Percentiles rank a stretch among this genome's conserved stretches.
Evolutionary conservation across 2,797 vertebrate genomes (phyloP).

Genomic region (Galaxias olidus): DNA sequence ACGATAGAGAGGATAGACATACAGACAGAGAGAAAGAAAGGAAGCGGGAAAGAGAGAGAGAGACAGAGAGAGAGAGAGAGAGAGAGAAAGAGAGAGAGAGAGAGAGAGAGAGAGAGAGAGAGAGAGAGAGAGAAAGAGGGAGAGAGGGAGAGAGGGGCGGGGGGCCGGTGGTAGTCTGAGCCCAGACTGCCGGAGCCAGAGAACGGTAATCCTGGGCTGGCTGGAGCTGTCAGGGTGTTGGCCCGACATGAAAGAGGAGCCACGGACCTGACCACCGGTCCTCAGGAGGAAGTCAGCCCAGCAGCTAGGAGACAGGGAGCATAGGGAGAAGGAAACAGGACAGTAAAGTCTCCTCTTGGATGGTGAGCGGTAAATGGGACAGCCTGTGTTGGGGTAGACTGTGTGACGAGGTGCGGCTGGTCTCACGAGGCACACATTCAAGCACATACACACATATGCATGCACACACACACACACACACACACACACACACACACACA

Average conservation of each 20-base stretch:
- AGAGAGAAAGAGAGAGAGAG: not conserved
- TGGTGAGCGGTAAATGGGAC: too few relatives aligned
- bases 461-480: not conserved
- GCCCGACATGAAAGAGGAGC: slow-evolving; percentile 44
- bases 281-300: slow-evolving; percentile 25
- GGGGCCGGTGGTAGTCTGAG: not conserved
- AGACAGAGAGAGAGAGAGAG: too few relatives aligned
- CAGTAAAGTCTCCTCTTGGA: too few relatives aligned
- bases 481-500: not conserved
- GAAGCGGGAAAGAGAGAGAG: too few relatives aligned
- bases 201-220: slow-evolving; percentile 17
- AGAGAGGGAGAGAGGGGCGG: not conserved
- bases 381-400: too few relatives aligned
- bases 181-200: slow-evolving; percentile 6
- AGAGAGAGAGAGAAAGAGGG: not conserved
- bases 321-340: too few relatives aligned
- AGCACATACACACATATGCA: not conserved
- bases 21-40: not conserved
- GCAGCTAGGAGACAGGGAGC: slow-evolving; percentile 21
- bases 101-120: not conserved
- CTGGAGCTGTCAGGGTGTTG: slow-evolving; percentile 43
- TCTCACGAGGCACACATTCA: not conserved
- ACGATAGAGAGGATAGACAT: not conserved
- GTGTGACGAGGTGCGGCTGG: too few relatives aligned
- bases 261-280: slow-evolving; percentile 11